Evolutionary conservation across 2,113 vertebrate genomes (phyloP), one percentile per base, ranked within the genome.

Genomic region (Glaucidium brasilianum): DNA sequence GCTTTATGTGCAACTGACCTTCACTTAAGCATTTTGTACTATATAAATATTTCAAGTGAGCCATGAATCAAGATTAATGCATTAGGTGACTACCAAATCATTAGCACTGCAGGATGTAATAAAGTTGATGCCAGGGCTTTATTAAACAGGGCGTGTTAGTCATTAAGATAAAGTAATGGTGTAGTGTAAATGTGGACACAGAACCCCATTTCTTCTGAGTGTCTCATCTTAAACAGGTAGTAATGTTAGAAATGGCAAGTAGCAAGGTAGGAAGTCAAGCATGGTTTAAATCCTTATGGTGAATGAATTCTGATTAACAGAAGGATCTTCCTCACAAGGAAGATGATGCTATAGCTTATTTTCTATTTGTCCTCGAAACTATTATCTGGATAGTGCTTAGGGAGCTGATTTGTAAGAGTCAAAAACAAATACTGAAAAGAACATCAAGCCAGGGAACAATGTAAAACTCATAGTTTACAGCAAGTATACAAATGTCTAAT

Each of bases 91-190:
- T 90, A 94, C 88, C 92, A 91, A 90, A 83, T 76, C 94, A 85
- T 96, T 94, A 92, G 77, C 76, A 82, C 66, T 81, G 62, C 90
- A 95, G 90, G 90, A 85, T 91, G 92, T 76, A 93, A 96, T 96
- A 62, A 95, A 94, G 67, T 62, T 86, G 85, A 78, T 95, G 82
- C 60, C 4, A 39, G 79, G 37, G 58, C 63, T 96, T 97, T 85
- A 88, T 96, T 94, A 96, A 95, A 85, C 41, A 85, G 93, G 90
- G 85, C 5, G 11, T 94, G 85, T 78, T 92, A 73, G 68, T 92
- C 89, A 71, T 95, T 96, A 95, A 94, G 72, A 50, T 50, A 83
- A 92, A 96, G 71, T 87, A 47, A 88, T 76, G 77, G 59, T 79
- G 69, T 13, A 90, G 82, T 91, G 80, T 66, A 79, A 90, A 92